Evolutionary conservation across 2,797 vertebrate species (phyloP), one percentile per base, ranked within the genome.

Genomic region (Darevskia mixta): DNA sequence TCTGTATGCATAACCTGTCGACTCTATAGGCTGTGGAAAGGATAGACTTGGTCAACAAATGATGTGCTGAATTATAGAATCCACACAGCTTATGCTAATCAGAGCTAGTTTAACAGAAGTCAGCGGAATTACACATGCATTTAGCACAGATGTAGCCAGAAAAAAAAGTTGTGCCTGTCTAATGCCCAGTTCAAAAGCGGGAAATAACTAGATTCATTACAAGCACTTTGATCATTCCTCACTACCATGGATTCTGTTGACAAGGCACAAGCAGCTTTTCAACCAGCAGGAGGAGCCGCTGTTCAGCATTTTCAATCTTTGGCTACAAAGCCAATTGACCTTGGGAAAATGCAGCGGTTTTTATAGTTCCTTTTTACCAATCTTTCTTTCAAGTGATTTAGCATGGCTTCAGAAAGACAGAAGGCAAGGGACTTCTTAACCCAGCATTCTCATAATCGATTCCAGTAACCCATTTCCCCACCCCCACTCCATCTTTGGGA

Each of bases 311-410:
- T 87, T 77, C 8, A 83, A 75, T 5, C 79, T 91, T 72, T 85
- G 90, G 58, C 0, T 35, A 76, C 86, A 91, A 89, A 83, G 1
- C 61, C 35, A 80, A 79, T 89, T 88, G 23, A 87, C 69, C 85
- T 90, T 86, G 89, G 90, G 89, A 94, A 94, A 92, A 61, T 29
- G 25, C 6, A 61, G 1, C 17, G 86, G 90, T 87, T 89, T 94
- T 13, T 61, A 90, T 55, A 23, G 69, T 35, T 79, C 27, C 55
- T 85, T 85, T 92, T 88, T 83, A 82, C 49, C 61, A 85, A 88
- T 86, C 55, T 90, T 0, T 79, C 78, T 76, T 92, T 92, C 78
- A 86, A 73, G 77, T 79, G 92, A 88, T 93, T 73, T 80, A 84
- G 71, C 69, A 86, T 88, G 82, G 90, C 92, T 66, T 80, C 85